Base-by-base conservation (phyloP, 2,113 vertebrate species). In the Notothenia coriiceps region DNA sequence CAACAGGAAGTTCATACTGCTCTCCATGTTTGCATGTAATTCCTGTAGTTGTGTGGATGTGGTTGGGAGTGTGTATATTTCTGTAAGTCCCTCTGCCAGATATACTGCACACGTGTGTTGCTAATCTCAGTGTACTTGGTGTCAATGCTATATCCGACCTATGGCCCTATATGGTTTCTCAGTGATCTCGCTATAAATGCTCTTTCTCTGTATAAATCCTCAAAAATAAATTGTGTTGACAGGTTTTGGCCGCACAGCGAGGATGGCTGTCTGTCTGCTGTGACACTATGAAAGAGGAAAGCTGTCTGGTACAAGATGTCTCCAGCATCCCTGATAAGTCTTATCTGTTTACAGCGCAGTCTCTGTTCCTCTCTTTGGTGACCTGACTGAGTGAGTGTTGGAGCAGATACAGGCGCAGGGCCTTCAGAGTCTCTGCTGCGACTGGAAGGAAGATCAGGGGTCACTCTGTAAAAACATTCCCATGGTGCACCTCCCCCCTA, bases 381-480 rank as follows among this genome's bases (percentile, higher is more conserved):
- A 87, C 84, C 73, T 87, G 88, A 84, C 68, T 69, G 88, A 89
- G 80, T 82, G 84, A 88, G 86, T 91, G 89, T 91, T 74, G 50
- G 78, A 69, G 82, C 83, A 89, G 86, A 89, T 73, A 88, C 87
- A 90, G 82, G 66, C 83, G 70, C 89, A 66, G 84, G 86, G 86
- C 81, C 81, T 86, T 90, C 80, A 40, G 67, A 87, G 77, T 61
- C 84, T 83, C 67, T 50, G 67, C 88, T 86, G 82, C 59, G 79
- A 94, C 92, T 93, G 91, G 94, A 95, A 93, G 93, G 93, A 95
- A 95, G 94, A 94, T 94, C 93, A 95, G 85, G 91, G 94, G 95
- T 94, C 93, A 92, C 72, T 51, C 92, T 92, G 92, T 92, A 81
- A 95, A 94, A 95, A 94, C 93, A 95, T 95, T 94, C 94, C 93